These are phyloP conservation scores for Todiramphus saurophagus DNA, from an alignment of 2,113 vertebrate species.

Conservation along the genomic window DNA sequence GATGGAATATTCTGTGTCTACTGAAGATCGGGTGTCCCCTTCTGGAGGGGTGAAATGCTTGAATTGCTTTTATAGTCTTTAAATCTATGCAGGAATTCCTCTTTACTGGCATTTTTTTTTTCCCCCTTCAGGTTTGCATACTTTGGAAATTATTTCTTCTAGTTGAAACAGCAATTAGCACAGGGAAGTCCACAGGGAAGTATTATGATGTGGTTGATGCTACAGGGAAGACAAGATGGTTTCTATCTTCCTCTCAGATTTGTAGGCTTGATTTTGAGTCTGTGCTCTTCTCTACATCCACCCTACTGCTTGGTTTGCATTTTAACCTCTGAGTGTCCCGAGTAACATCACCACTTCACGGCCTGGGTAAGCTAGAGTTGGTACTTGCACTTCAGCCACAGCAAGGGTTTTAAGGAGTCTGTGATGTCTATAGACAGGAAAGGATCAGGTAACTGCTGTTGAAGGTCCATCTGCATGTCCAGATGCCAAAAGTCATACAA, in stretches of 20 bases:
- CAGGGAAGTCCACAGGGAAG: neutral
- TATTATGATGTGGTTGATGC: neutral
- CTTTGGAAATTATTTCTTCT: neutral
- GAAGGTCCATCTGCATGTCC: neutral
- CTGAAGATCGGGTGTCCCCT: neutral
- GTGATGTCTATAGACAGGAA: neutral
- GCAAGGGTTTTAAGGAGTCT: neutral
- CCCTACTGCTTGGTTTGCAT: neutral
- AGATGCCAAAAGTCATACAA: neutral
- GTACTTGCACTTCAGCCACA: neutral
- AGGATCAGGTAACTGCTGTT: neutral
- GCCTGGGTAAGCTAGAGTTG: neutral
- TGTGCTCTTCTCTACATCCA: neutral
- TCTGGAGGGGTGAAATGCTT: neutral
- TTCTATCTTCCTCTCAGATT: neutral
- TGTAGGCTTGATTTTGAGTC: neutral
- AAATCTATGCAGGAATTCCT: neutral
- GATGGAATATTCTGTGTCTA: neutral
- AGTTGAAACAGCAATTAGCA: neutral
- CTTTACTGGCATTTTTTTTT: neutral
- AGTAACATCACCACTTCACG: accelerated
- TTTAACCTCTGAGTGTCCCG: neutral
- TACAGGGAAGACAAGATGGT: neutral
- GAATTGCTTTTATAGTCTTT: neutral
- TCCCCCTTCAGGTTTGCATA: neutral